phyloP scores from a whole-genome alignment of 2,113 vertebrate species.

The Ceyx melanurus region DNA sequence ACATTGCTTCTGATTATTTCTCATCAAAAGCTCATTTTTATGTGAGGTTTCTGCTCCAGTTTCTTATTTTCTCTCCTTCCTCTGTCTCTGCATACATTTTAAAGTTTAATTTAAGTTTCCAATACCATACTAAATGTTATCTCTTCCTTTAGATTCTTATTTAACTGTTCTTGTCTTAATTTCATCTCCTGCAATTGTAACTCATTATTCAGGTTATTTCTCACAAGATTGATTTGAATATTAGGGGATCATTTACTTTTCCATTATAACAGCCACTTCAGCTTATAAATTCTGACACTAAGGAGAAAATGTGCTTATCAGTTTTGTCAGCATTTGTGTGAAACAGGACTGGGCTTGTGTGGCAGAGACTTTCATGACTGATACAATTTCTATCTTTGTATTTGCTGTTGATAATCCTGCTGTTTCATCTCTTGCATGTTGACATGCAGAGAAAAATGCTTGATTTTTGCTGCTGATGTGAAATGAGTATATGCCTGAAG shows the following conservation, averaged over 20 bases:
- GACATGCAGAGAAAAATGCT: neutral
- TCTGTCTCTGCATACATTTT: conserved; percentile 15
- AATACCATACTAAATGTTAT: conserved; percentile 29
- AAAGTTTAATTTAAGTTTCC: conserved; percentile 50
- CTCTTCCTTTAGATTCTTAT: conserved; percentile 36
- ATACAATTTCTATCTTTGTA: neutral
- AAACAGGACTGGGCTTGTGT: conserved; percentile 10
- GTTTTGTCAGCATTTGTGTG: conserved; percentile 53
- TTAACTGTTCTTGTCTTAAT: conserved; percentile 71
- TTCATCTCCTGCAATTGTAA: conserved; percentile 65
- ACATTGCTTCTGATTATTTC: conserved; percentile 51
- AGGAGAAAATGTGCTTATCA: conserved; percentile 63
- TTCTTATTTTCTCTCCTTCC: neutral
- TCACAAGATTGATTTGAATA: conserved; percentile 74
- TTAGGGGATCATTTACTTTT: conserved; percentile 71
- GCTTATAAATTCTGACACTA: conserved; percentile 65
- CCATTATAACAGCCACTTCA: conserved; percentile 70
- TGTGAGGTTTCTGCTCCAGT: neutral
- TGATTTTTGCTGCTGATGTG: neutral
- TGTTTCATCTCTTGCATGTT: neutral
- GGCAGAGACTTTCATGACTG: neutral
- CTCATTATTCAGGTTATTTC: conserved; percentile 75
- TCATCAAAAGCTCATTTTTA: conserved; percentile 57
- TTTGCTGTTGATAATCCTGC: conserved; percentile 16
- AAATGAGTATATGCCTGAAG: neutral